Conservation (phyloP, 2,113 vertebrate genomes). For the Brevimyrus niger region DNA sequence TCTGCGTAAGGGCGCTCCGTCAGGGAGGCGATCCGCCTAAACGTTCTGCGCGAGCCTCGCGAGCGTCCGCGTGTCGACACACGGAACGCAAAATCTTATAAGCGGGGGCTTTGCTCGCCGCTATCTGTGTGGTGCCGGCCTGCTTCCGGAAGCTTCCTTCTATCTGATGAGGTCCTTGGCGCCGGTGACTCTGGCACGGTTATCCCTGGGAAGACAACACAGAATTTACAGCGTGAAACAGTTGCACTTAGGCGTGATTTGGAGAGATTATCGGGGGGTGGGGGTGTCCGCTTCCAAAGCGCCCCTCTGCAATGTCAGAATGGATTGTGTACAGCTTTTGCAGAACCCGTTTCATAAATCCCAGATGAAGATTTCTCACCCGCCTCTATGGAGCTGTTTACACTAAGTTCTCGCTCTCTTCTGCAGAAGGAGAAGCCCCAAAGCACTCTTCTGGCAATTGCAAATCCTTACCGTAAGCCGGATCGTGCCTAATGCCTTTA, state of each 20-base stretch:
- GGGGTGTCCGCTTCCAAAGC: slow-evolving; percentile 54
- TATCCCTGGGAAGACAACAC: slow-evolving; percentile 48
- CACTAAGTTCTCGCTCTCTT: slow-evolving; percentile 39
- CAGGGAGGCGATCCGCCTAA: not conserved
- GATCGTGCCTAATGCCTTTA: not conserved
- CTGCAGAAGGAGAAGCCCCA: slow-evolving; percentile 20
- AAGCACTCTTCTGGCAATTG: not conserved
- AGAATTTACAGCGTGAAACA: slow-evolving; percentile 57
- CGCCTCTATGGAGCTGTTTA: slow-evolving; percentile 49
- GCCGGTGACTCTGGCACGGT: slow-evolving; percentile 26
- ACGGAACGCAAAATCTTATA: slow-evolving; percentile 41
- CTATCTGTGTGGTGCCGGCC: slow-evolving; percentile 36
- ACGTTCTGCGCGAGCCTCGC: not conserved
- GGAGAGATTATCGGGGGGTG: slow-evolving; percentile 57
- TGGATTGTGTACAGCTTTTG: slow-evolving; percentile 53
- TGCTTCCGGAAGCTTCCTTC: slow-evolving; percentile 44
- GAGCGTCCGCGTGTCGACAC: slow-evolving; percentile 14
- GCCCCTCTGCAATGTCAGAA: slow-evolving; percentile 54
- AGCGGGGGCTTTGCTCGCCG: slow-evolving; percentile 38
- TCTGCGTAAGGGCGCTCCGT: slow-evolving; percentile 36
- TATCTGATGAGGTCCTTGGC: slow-evolving; percentile 51
- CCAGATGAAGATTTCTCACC: slow-evolving; percentile 48
- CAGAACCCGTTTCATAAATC: slow-evolving; percentile 47
- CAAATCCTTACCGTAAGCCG: not conserved
- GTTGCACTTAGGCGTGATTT: slow-evolving; percentile 60